Evolutionary conservation across 2,113 vertebrate genomes (phyloP).

Genomic region (Mus pahari): DNA sequence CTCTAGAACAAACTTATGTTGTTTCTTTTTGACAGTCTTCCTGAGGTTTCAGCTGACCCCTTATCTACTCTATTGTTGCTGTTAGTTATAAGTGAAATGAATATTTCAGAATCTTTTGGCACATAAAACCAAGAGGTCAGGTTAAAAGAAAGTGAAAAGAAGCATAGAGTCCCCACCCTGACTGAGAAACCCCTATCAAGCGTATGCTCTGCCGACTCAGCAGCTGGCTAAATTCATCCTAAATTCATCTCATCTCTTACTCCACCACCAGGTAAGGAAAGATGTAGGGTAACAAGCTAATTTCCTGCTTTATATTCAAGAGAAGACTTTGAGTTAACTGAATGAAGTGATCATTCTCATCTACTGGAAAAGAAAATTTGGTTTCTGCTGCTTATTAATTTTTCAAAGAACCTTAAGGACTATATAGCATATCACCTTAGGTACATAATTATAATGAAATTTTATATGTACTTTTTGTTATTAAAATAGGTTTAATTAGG

Average conservation of each 20-base stretch:
- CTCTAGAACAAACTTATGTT: background rate
- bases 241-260: background rate
- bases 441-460: slow-evolving; percentile 72
- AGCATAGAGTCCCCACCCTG: background rate
- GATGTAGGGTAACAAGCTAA: background rate
- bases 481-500: slow-evolving; percentile 77
- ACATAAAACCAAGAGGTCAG: background rate
- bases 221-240: background rate
- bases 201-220: background rate
- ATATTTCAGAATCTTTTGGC: background rate
- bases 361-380: slow-evolving; percentile 53
- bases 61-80: background rate
- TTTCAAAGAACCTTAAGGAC: slow-evolving; percentile 69
- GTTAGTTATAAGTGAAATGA: background rate
- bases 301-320: slow-evolving; percentile 35
- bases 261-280: background rate
- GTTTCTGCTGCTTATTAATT: slow-evolving; percentile 65
- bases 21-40: background rate
- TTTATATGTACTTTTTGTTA: slow-evolving; percentile 75
- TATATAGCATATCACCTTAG: slow-evolving; percentile 65
- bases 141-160: background rate
- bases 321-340: slow-evolving; percentile 28
- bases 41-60: background rate
- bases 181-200: rapidly evolving
- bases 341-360: slow-evolving; percentile 54